These are phyloP conservation scores for Tenualosa ilisha DNA, from an alignment of 2,797 vertebrate genomes.

Conservation along the genomic window DNA sequence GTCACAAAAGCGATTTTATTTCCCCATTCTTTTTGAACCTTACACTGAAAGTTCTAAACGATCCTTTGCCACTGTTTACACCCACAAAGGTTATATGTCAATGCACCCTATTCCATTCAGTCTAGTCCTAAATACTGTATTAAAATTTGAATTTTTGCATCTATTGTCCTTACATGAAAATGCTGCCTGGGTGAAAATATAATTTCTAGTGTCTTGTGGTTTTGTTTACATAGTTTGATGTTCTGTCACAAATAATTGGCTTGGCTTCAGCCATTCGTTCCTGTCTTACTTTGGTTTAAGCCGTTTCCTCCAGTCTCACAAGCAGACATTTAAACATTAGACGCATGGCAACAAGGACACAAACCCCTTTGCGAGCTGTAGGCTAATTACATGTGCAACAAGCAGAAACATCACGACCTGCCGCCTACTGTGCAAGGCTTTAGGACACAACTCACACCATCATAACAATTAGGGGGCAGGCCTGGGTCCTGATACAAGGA, in stretches of 20 bases:
- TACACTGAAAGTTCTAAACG: neutral
- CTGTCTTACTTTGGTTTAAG: neutral
- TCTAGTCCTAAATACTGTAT: neutral
- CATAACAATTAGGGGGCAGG: constrained; percentile 34
- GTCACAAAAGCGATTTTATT: too few relatives aligned
- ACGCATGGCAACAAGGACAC: neutral
- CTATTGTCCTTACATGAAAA: neutral
- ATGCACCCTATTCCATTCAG: neutral
- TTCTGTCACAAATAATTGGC: neutral
- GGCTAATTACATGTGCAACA: neutral
- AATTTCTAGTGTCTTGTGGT: neutral
- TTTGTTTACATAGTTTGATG: neutral
- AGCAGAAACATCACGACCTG: neutral
- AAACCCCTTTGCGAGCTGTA: neutral
- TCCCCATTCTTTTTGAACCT: neutral
- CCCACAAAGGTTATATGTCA: neutral
- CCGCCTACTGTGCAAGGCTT: neutral
- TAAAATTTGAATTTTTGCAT: neutral
- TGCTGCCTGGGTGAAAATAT: neutral
- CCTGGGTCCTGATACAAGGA: constrained; percentile 28
- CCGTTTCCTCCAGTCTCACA: neutral
- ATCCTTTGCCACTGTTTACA: neutral
- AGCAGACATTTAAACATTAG: neutral
- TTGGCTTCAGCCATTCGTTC: neutral
- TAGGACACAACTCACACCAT: constrained; percentile 4